phyloP scores from a whole-genome alignment of 2,113 vertebrate genomes.

The Megalops atlanticus region DNA sequence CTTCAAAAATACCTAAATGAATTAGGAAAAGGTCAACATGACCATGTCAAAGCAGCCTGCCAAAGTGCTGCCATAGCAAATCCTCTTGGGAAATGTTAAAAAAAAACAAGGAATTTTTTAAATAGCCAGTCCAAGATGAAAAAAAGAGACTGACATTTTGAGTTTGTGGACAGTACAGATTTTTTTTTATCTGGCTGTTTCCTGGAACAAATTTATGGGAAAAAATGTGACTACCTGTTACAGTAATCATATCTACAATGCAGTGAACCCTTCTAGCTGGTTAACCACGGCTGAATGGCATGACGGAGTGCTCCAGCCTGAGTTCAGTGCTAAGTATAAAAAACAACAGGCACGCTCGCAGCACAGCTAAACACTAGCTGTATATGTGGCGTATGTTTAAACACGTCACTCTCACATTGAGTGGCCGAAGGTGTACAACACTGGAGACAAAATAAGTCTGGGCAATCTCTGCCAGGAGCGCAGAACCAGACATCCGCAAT shows the following conservation, averaged over 20 bases:
- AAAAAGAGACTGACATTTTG: neutral
- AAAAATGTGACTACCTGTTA: constrained; percentile 23
- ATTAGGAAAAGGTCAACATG: neutral
- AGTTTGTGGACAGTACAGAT: neutral
- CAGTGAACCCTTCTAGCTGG: neutral
- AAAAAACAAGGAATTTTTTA: constrained; percentile 19
- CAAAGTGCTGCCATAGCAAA: neutral
- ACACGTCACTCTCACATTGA: neutral
- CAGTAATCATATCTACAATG: constrained; percentile 8
- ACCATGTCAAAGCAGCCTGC: neutral
- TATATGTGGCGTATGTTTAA: neutral
- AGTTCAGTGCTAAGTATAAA: neutral
- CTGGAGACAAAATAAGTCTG: constrained; percentile 11
- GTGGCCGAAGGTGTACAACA: neutral
- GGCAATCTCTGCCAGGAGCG: neutral
- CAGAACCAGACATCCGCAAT: constrained; percentile 3
- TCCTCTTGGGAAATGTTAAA: neutral
- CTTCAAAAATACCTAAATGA: neutral
- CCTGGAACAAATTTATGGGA: neutral
- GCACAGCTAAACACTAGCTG: neutral
- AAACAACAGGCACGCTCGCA: neutral
- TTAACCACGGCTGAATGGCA: neutral
- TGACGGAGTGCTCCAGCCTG: neutral
- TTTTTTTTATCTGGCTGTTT: constrained; percentile 8
- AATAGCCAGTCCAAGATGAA: constrained; percentile 6